Evolutionary conservation across 2,113 vertebrate genomes (phyloP), one percentile per base, ranked within the genome.

Genomic region (Telmatochromis brachygnathus): DNA sequence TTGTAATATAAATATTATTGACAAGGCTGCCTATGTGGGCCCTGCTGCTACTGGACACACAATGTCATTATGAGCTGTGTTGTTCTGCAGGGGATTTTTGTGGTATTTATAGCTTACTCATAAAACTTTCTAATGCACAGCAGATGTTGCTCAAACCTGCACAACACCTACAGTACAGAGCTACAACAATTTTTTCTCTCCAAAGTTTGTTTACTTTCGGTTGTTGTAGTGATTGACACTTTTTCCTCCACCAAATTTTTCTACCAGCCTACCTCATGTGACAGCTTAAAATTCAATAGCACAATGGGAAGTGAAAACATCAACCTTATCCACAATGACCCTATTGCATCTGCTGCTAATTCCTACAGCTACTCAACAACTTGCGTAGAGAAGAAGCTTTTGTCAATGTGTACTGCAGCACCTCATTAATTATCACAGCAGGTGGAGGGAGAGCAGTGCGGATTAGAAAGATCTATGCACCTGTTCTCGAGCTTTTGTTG

Each of bases 371-470:
- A 35, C 75, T 33, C 21, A 26, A 81, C 86, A 81, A 85, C 68
- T 85, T 39, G 14, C 79, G 35, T 68, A 85, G 70, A 89, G 84
- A 84, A 62, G 81, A 49, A 62, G 80, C 65, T 88, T 84, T 87
- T 77, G 91, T 92, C 87, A 79, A 83, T 37, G 85, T 17, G 55
- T 79, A 89, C 83, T 60, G 83, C 93, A 94, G 85, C 88, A 87
- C 86, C 81, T 92, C 91, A 94, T 95, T 94, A 94, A 93, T 95
- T 95, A 95, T 92, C 89, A 65, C 93, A 93, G 93, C 95, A 93
- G 94, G 94, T 93, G 93, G 89, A 93, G 77, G 54, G 83, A 82
- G 84, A 85, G 82, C 87, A 47, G 51, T 62, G 49, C 45, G 87
- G 88, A 94, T 94, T 91, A 93, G 82, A 88, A n/a, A 30, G 73